Conservation (phyloP, 2,113 vertebrate species). For the Corythornis cristatus region DNA sequence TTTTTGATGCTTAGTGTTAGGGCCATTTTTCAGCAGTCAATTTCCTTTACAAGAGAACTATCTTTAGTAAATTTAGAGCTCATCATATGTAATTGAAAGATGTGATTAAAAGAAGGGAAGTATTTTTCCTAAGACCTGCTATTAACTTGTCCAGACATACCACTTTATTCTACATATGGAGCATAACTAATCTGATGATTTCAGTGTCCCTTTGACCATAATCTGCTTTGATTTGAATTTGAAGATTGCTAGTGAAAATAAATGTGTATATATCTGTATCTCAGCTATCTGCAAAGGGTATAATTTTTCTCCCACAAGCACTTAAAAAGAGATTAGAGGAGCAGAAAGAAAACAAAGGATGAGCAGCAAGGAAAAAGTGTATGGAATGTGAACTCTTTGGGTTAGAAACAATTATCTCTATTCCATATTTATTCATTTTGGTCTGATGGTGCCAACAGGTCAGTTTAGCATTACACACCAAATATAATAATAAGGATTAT, state of each 20-base stretch:
- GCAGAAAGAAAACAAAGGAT: not conserved
- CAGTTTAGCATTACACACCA: not conserved
- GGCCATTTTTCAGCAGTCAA: not conserved
- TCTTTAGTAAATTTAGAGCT: slow-evolving; percentile 17
- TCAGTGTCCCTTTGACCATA: slow-evolving; percentile 31
- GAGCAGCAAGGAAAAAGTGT: not conserved
- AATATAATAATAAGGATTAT: not conserved
- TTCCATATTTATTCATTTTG: not conserved
- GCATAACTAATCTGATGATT: slow-evolving; percentile 54
- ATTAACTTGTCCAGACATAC: slow-evolving; percentile 34
- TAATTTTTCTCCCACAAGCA: not conserved
- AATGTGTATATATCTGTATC: not conserved
- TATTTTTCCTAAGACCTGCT: not conserved
- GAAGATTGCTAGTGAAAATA: not conserved
- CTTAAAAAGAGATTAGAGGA: not conserved
- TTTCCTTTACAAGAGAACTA: not conserved
- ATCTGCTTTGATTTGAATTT: slow-evolving; percentile 25
- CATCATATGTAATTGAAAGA: slow-evolving; percentile 21
- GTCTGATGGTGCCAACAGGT: not conserved
- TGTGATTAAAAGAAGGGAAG: slow-evolving; percentile 29
- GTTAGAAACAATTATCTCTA: not conserved
- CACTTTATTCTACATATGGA: slow-evolving; percentile 24
- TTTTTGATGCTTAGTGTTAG: not conserved
- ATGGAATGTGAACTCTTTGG: not conserved
- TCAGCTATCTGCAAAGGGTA: not conserved